A percentile compares a stretch with the other conserved stretches of the same genome.
Evolutionary conservation across 1,140 invertebrate genomes (phyloP).

Genomic region (Stenopsyche tienmushanensis): DNA sequence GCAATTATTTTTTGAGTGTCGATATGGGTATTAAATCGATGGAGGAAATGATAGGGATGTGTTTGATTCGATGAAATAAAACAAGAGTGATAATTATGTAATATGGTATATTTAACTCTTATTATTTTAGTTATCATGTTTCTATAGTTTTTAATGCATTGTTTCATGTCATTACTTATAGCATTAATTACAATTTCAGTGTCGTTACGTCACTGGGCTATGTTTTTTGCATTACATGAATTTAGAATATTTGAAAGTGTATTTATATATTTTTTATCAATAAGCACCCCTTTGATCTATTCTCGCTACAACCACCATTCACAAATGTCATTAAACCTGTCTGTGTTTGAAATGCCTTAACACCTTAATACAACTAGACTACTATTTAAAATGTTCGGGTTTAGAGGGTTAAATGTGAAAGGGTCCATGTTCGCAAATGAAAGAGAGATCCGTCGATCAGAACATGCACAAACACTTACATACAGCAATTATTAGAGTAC

Average conservation of each 20-base stretch:
- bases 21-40: too few species aligned
- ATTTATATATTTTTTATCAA: conserved; percentile 11
- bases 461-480: too few species aligned
- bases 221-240: conserved; percentile 39
- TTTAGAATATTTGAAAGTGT: conserved; percentile 41
- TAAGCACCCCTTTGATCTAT: conserved; percentile 37
- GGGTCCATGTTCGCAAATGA: too few species aligned
- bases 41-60: too few species aligned
- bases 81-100: conserved; percentile 31
- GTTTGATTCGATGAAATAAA: too few species aligned
- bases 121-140: conserved; percentile 41
- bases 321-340: conserved; percentile 35
- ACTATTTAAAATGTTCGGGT: too few species aligned
- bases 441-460: too few species aligned
- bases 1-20: too few species aligned
- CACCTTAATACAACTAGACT: background rate
- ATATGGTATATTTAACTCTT: conserved; percentile 42
- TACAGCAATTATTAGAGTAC: too few species aligned
- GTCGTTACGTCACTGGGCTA: conserved; percentile 39
- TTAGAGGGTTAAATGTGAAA: too few species aligned
- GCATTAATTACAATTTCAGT: conserved; percentile 40
- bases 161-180: conserved; percentile 39
- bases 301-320: conserved; percentile 29
- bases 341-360: conserved; percentile 37
- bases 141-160: conserved; percentile 41